phyloP scores from a whole-genome alignment of 2,797 vertebrate species.

The Notolabrus celidotus region DNA sequence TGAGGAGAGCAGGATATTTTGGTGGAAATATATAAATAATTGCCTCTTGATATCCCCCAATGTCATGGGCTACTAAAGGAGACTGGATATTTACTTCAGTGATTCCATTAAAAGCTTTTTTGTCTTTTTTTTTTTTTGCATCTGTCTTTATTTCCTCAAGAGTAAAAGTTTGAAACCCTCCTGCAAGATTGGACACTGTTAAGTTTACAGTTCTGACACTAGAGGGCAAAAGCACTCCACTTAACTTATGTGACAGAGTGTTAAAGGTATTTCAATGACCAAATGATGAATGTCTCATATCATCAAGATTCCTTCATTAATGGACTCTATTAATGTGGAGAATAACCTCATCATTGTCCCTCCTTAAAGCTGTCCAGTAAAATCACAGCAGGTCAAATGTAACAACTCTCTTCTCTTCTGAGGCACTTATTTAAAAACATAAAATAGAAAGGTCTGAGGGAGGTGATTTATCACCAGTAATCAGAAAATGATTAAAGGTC shows the following conservation, averaged over 20 bases:
- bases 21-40: too few relatives aligned
- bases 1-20: too few relatives aligned
- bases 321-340: conserved; percentile 12
- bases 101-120: too few relatives aligned
- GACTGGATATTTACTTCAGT: too few relatives aligned
- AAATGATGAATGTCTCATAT: conserved; percentile 22
- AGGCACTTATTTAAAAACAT: not conserved
- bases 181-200: not conserved
- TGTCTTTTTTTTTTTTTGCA: too few relatives aligned
- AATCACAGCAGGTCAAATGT: not conserved
- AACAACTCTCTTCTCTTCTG: not conserved
- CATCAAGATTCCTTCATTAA: conserved; percentile 40
- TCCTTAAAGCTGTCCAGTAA: conserved; percentile 1
- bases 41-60: too few relatives aligned
- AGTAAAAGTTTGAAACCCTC: not conserved
- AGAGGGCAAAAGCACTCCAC: conserved; percentile 65
- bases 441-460: not conserved
- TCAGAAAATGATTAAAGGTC: conserved; percentile 13
- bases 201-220: conserved; percentile 37
- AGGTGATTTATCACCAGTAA: not conserved
- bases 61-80: too few relatives aligned
- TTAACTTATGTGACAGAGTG: not conserved
- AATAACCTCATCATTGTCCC: conserved; percentile 20
- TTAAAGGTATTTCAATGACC: not conserved
- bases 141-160: too few relatives aligned